A percentile compares a stretch with the other conserved stretches of the same genome.
These are phyloP conservation scores for Chrysopa pallens DNA, from an alignment of 1,140 invertebrate species.

Conservation along the genomic window DNA sequence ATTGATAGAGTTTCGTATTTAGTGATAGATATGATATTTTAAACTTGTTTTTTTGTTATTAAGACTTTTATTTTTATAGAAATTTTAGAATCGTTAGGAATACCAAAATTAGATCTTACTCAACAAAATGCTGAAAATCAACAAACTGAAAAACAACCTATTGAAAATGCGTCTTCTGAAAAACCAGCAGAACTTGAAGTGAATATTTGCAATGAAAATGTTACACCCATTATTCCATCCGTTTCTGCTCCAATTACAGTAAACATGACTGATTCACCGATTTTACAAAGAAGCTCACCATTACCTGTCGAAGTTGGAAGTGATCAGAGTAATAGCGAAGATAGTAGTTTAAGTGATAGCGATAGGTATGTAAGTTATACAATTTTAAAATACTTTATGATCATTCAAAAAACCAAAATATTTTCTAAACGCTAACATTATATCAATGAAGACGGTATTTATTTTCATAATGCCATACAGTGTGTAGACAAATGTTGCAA, in stretches of 20 bases:
- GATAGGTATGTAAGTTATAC: conserved; percentile 30
- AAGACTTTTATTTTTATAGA: conserved; percentile 17
- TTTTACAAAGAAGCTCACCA: conserved; percentile 1
- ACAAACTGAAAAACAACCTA: conserved; percentile 5
- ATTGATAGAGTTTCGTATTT: too few relatives aligned
- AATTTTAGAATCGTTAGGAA: conserved; percentile 30
- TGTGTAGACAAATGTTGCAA: too few relatives aligned
- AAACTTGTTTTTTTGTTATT: too few relatives aligned
- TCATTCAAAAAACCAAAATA: too few relatives aligned
- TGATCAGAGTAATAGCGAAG: conserved; percentile 56
- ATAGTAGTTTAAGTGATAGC: conserved; percentile 59
- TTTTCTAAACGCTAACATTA: too few relatives aligned
- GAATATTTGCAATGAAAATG: not conserved
- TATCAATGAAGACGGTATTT: too few relatives aligned
- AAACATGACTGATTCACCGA: not conserved
- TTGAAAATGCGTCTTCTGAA: conserved; percentile 1
- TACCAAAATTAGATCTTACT: conserved; percentile 26
- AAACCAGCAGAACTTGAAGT: not conserved
- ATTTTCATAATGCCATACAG: too few relatives aligned
- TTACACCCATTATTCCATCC: not conserved
- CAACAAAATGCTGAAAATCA: conserved; percentile 12
- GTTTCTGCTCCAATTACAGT: not conserved
- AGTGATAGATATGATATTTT: too few relatives aligned
- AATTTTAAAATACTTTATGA: too few relatives aligned
- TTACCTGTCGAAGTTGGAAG: conserved; percentile 10